Conservation (phyloP, 1,140 invertebrate species). For the Nomia melanderi region DNA sequence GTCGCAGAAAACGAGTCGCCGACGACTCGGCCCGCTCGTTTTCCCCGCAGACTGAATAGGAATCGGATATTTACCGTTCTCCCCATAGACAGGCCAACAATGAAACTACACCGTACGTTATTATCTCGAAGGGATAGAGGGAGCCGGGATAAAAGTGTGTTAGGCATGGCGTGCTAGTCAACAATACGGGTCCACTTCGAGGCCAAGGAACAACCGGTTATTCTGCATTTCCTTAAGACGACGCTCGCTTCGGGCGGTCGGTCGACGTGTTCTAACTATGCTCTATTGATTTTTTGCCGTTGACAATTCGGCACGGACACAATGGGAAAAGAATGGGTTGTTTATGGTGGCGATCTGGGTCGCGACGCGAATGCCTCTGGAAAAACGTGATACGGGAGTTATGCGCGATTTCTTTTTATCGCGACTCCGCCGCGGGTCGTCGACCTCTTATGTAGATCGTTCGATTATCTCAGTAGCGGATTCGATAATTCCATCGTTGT, state of each 20-base stretch:
- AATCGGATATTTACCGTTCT: constrained; percentile 38
- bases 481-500: too few relatives aligned
- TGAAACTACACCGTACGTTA: constrained; percentile 21
- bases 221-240: constrained; percentile 73
- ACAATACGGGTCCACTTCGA: constrained; percentile 56
- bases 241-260: constrained; percentile 56
- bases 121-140: constrained; percentile 36
- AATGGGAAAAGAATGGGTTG: constrained; percentile 10
- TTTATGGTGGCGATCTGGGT: not conserved
- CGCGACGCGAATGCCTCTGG: not conserved
- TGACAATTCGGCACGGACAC: constrained; percentile 15
- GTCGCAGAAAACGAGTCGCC: too few relatives aligned
- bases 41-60: not conserved
- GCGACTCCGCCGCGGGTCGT: not conserved
- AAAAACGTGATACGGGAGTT: not conserved
- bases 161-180: constrained; percentile 34
- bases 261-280: constrained; percentile 48
- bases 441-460: not conserved
- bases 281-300: constrained; percentile 35
- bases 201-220: constrained; percentile 71
- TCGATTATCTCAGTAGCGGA: not conserved
- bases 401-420: not conserved
- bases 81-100: constrained; percentile 1
- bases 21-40: not conserved
- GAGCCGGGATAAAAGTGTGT: constrained; percentile 9